Percentiles rank a stretch among this genome's conserved stretches.
These are phyloP conservation scores for Norana najaformis DNA, from an alignment of 2,888 invertebrate species.

Conservation along the genomic window DNA sequence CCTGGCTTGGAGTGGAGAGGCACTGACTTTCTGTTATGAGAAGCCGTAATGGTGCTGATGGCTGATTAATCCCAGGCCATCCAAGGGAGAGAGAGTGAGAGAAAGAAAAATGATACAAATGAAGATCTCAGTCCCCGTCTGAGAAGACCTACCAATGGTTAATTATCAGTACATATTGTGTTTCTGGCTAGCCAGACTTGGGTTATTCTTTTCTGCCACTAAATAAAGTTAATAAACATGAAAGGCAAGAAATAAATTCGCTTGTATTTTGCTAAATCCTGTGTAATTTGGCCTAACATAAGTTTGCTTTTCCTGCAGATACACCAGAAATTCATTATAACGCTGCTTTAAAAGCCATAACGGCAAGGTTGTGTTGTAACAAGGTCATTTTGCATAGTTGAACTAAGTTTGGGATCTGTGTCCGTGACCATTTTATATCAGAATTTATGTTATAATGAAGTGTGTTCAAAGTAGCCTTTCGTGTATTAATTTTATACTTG, in stretches of 20 bases:
- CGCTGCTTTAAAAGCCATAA: too few species aligned
- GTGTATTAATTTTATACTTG: too few species aligned
- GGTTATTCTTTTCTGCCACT: neutral
- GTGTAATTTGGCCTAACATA: neutral
- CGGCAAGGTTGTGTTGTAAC: too few species aligned
- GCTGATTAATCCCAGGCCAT: neutral
- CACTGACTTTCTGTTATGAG: neutral
- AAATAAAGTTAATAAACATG: neutral
- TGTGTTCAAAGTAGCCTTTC: too few species aligned
- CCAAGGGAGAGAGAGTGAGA: neutral
- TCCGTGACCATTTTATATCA: too few species aligned
- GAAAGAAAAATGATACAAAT: neutral
- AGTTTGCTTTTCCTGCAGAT: neutral
- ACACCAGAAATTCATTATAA: too few species aligned
- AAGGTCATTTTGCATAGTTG: too few species aligned
- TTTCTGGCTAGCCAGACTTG: neutral
- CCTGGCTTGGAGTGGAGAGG: neutral
- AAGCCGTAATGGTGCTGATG: neutral
- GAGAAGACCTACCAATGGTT: neutral
- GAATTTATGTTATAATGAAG: too few species aligned
- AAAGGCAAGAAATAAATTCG: neutral
- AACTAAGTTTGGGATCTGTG: too few species aligned
- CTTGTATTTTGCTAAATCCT: neutral
- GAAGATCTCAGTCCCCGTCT: neutral
- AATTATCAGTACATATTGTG: conserved; percentile 13